phyloP scores from a whole-genome alignment of 2,113 vertebrate species.

The Jaculus jaculus region DNA sequence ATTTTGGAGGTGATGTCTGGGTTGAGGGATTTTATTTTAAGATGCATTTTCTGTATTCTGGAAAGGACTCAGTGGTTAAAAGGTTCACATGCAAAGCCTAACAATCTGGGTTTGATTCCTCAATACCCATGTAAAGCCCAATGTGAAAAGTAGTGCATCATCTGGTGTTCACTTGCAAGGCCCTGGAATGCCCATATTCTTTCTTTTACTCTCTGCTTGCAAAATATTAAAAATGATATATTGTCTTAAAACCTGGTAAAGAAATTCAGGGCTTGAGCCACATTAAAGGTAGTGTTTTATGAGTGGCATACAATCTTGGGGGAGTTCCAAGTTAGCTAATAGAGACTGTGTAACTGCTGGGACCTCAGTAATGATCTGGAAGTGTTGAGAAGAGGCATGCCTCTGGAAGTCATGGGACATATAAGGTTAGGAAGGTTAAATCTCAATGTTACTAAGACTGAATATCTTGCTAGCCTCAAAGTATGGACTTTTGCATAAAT shows the following conservation, averaged over 20 bases:
- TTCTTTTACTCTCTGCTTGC: no score
- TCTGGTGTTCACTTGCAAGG: no score
- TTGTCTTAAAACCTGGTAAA: no score
- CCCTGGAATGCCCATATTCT: no score
- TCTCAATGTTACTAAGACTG: background rate
- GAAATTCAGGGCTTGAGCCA: no score
- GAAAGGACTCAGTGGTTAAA: background rate
- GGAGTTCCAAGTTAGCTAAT: background rate
- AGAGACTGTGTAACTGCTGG: background rate
- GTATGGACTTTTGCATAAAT: background rate
- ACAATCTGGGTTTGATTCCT: no score
- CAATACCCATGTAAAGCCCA: background rate
- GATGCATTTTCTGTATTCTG: background rate
- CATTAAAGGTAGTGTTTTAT: no score
- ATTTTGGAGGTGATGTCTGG: background rate
- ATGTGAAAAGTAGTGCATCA: background rate
- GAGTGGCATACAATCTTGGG: background rate
- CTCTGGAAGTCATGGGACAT: fast-evolving
- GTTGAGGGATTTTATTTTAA: background rate
- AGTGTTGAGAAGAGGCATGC: background rate
- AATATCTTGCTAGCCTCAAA: background rate
- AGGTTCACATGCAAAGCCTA: no score
- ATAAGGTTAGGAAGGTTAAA: background rate
- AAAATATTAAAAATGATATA: no score
- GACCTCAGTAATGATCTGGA: background rate